Base-by-base conservation (phyloP, 2,888 invertebrate species). In the Caenorhabditis sp. region DNA sequence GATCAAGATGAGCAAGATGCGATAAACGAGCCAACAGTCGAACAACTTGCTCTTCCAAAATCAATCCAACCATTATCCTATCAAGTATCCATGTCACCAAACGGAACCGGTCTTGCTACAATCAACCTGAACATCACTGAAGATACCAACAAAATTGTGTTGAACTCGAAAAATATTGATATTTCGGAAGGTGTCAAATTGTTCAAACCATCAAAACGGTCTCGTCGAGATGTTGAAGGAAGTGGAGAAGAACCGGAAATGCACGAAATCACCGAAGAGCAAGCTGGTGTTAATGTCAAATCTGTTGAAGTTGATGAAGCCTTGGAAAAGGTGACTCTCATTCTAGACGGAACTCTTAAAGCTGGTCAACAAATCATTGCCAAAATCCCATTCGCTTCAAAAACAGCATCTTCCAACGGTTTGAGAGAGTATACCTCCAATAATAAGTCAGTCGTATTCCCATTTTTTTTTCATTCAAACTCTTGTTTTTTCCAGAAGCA, bases 241-340 rank as follows among this genome's bases (percentile, higher is more conserved):
- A 60, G 21, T 31, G 60, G 49, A 6, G 66, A 54, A 31, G 23
- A 50, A 3, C 4, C 54, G 6, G 68, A 73, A 62, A 65, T 58
- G 51, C 61, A 68, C 6, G 68, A 62, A 49, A 53, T 51, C 19
- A 26, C n/a, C 43, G 68, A 73, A 58, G 62, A 65, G 10, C 68
- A 73, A 10, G 50, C 73, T 37, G 75, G 75, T 58, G 58, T 75
- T 23, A 58, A 67, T 43, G 69, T 70, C 2, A 74, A 36, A 2
- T 55, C 57, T 21, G 59, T 83, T 0, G 64, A 60, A 17, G 61
- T 73, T 17, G 78, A 81, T 53, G 83, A 83, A 58, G 76, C 73
- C 24, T 71, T 83, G 24, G 81, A 83, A 55, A 79, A 84, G 66
- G 80, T 78, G 14, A 73, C 77, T 43, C 70, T 84, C 60, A 65